Evolutionary conservation across 2,888 invertebrate genomes (phyloP).

Genomic region (Leuctra nigra): DNA sequence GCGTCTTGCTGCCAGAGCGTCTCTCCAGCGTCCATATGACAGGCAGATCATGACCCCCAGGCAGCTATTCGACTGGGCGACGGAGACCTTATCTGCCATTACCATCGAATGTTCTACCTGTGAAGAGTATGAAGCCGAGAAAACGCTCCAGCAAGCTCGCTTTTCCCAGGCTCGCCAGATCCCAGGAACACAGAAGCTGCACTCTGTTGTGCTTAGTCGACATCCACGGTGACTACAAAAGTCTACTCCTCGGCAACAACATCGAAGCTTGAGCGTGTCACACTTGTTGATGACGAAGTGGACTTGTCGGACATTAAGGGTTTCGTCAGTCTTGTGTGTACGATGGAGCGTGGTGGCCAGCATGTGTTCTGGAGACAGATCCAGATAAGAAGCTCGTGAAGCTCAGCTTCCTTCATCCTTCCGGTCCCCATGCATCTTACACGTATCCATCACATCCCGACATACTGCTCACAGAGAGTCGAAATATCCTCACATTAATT

Average conservation of each 20-base stretch:
- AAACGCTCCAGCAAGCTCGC: neutral
- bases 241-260: neutral
- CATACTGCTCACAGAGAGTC: neutral
- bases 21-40: conserved; percentile 21
- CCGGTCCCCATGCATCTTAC: neutral
- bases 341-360: conserved; percentile 11
- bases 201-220: conserved; percentile 4
- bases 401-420: conserved; percentile 13
- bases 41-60: conserved; percentile 24
- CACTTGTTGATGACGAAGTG: neutral
- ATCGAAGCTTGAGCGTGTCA: neutral
- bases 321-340: conserved; percentile 9
- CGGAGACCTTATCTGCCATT: conserved; percentile 13
- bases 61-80: conserved; percentile 22
- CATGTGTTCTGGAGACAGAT: conserved; percentile 6
- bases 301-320: neutral
- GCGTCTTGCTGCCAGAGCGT: conserved; percentile 20
- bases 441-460: neutral
- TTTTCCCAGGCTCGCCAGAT: conserved; percentile 1
- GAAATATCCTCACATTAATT: neutral
- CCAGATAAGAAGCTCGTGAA: conserved; percentile 8
- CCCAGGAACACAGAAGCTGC: conserved; percentile 13
- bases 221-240: neutral
- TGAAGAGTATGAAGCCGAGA: conserved; percentile 12
- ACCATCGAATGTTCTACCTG: conserved; percentile 12